A percentile compares a stretch with the other conserved stretches of the same genome.
These are phyloP conservation scores for Solen grandis DNA, from an alignment of 1,140 invertebrate genomes.

Conservation along the genomic window DNA sequence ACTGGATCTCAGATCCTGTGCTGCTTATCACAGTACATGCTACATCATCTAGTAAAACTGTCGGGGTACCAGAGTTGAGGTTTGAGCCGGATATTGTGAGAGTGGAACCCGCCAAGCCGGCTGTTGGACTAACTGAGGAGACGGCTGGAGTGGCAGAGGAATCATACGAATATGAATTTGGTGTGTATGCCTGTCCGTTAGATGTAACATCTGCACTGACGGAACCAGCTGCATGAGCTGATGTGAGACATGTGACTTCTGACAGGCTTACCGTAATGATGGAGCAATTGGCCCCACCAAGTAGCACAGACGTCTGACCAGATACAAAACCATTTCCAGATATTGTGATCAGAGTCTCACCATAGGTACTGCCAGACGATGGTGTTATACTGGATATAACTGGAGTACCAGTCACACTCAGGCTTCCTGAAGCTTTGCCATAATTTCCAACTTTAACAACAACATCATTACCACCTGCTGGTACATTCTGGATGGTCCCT, in stretches of 20 bases:
- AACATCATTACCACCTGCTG: conserved; percentile 54
- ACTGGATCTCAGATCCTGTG: conserved; percentile 42
- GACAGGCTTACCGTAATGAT: conserved; percentile 22
- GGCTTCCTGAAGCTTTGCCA: conserved; percentile 46
- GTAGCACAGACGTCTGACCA: conserved; percentile 31
- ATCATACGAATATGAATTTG: conserved; percentile 38
- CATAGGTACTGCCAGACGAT: conserved; percentile 61
- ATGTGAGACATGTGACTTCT: conserved; percentile 58
- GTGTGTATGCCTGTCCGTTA: conserved; percentile 42
- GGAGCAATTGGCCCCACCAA: conserved; percentile 14
- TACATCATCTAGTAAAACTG: conserved; percentile 56
- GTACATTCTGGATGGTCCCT: conserved; percentile 40
- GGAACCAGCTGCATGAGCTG: conserved; percentile 48
- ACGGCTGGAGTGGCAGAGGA: conserved; percentile 60
- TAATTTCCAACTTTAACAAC: conserved; percentile 42
- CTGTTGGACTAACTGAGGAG: conserved; percentile 48
- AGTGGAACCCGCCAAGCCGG: conserved; percentile 40
- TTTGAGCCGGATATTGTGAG: conserved; percentile 65
- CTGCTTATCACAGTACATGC: conserved; percentile 51
- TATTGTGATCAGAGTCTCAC: conserved; percentile 62
- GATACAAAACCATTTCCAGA: conserved; percentile 61
- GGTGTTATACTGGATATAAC: conserved; percentile 53
- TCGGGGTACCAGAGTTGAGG: conserved; percentile 1
- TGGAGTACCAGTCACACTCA: conserved; percentile 25
- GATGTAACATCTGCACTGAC: conserved; percentile 57